Conservation (phyloP, 2,113 vertebrate genomes). For the Calcarius ornatus region DNA sequence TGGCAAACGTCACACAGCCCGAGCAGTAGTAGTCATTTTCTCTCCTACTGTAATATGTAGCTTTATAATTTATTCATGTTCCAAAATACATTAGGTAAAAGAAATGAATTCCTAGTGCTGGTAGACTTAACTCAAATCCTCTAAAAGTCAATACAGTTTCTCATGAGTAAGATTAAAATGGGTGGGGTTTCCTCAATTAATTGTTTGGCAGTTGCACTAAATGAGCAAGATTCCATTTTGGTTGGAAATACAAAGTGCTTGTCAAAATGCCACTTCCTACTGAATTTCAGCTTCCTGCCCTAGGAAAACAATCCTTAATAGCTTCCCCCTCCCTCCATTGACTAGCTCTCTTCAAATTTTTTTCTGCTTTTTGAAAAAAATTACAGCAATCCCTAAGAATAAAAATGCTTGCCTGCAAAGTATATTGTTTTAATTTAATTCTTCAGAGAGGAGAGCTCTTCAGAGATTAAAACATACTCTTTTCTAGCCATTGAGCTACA, state of each 20-base stretch:
- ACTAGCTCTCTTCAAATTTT: constrained; percentile 1
- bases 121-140: background rate
- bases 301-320: constrained; percentile 38
- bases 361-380: background rate
- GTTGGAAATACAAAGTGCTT: constrained; percentile 35
- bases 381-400: background rate
- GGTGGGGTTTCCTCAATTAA: background rate
- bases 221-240: background rate
- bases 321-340: background rate
- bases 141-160: background rate
- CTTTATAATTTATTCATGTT: constrained; percentile 43
- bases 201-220: background rate
- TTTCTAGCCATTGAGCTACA: background rate
- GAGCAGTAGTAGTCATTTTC: constrained; percentile 21
- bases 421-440: background rate
- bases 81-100: background rate
- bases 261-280: constrained; percentile 56
- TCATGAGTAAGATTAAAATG: background rate
- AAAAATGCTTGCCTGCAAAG: background rate
- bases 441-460: background rate
- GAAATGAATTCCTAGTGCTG: background rate
- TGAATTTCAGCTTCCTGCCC: constrained; percentile 38
- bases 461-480: background rate
- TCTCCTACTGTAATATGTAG: background rate
- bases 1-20: constrained; percentile 21